phyloP scores from a whole-genome alignment of 2,113 vertebrate species.

The Setophaga kirtlandii region DNA sequence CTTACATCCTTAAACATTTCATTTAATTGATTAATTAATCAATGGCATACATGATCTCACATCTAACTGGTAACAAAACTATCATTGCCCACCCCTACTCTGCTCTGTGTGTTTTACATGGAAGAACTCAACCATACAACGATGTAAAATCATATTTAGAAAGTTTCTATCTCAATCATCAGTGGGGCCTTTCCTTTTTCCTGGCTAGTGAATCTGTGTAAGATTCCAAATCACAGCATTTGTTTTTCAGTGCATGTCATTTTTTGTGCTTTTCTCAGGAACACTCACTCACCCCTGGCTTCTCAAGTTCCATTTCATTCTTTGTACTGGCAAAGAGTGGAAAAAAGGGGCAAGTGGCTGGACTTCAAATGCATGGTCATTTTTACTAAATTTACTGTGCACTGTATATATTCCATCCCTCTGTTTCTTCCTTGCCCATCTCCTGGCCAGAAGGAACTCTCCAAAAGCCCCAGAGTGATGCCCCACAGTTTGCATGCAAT shows the following conservation, averaged over 20 bases:
- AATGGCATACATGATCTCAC: not conserved
- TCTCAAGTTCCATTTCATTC: not conserved
- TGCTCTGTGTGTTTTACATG: not conserved
- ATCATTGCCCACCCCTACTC: not conserved
- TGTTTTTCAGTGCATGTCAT: not conserved
- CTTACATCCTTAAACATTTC: not conserved
- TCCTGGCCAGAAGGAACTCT: not conserved
- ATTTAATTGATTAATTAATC: not conserved
- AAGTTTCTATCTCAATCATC: not conserved
- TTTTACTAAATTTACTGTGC: not conserved
- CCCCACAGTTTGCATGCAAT: not conserved
- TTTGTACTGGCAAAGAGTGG: not conserved
- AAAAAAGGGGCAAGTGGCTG: not conserved
- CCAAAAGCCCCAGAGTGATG: not conserved
- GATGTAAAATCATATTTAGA: not conserved
- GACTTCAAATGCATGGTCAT: not conserved
- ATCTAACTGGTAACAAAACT: not conserved
- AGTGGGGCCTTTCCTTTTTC: not conserved
- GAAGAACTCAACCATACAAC: not conserved
- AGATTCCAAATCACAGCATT: not conserved
- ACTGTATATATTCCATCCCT: not conserved
- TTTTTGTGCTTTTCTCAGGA: not conserved
- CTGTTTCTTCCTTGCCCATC: not conserved
- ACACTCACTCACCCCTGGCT: not conserved
- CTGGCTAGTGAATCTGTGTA: not conserved